Conservation (phyloP, 1,140 invertebrate genomes). For the Conopomorpha cramerella region DNA sequence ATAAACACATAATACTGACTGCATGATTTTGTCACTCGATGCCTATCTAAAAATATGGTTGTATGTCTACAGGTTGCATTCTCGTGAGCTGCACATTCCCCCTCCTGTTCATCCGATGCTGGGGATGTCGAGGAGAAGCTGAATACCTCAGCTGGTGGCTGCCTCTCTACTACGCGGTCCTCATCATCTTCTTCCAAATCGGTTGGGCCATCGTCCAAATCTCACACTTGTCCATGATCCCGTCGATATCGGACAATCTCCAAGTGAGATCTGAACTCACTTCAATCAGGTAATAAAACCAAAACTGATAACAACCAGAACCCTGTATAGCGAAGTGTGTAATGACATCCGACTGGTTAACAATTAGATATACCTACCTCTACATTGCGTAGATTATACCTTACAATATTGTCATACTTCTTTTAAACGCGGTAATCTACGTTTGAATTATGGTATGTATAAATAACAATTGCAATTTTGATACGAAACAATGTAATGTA, state of each 20-base stretch:
- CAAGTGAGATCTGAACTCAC: slow-evolving; percentile 78
- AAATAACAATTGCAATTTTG: too few species aligned
- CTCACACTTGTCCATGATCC: slow-evolving; percentile 88
- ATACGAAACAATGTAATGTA: too few species aligned
- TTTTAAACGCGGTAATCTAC: too few species aligned
- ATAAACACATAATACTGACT: background rate
- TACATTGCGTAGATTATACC: too few species aligned
- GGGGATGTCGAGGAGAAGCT: slow-evolving; percentile 58
- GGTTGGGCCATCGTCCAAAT: slow-evolving; percentile 92
- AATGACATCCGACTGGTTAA: too few species aligned
- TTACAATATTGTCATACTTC: too few species aligned
- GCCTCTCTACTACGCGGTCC: slow-evolving; percentile 73
- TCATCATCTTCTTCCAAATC: slow-evolving; percentile 86
- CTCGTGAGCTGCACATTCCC: slow-evolving; percentile 68
- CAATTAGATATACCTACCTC: too few species aligned
- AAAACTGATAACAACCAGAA: too few species aligned
- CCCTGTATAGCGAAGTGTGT: too few species aligned
- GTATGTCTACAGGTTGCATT: slow-evolving; percentile 19
- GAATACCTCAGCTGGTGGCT: slow-evolving; percentile 58
- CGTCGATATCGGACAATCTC: slow-evolving; percentile 70
- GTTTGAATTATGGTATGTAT: too few species aligned
- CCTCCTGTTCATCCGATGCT: slow-evolving; percentile 77
- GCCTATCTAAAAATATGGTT: slow-evolving; percentile 2
- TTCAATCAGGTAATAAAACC: slow-evolving; percentile 69
- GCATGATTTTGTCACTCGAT: background rate